Conservation (phyloP, 2,888 invertebrate species). For the Liopterus haemorrhoidalis region DNA sequence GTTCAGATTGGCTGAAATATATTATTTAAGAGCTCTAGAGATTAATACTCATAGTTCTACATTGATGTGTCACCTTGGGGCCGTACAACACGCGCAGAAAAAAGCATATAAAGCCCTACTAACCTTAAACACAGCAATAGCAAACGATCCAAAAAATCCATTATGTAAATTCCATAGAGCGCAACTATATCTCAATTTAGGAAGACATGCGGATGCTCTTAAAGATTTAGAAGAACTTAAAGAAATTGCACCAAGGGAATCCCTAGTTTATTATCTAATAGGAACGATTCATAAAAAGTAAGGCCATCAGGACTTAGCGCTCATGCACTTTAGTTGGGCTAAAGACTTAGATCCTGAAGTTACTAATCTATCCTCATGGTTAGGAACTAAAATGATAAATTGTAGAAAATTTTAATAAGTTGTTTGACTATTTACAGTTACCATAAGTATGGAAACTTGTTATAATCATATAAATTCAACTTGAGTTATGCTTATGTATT, state of each 20-base stretch:
- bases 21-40: conserved; percentile 81
- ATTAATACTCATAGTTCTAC: conserved; percentile 92
- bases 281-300: conserved; percentile 96
- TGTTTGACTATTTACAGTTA: too few species aligned
- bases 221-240: conserved; percentile 90
- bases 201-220: conserved; percentile 82
- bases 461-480: too few species aligned
- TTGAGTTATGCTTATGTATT: too few species aligned
- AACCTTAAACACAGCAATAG: conserved; percentile 82
- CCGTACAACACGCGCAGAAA: conserved; percentile 88
- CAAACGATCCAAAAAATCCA: conserved; percentile 82
- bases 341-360: conserved; percentile 98
- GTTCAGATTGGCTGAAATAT: conserved; percentile 83
- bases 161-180: conserved; percentile 95
- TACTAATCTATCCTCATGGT: too few species aligned
- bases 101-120: conserved; percentile 82
- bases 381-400: too few species aligned
- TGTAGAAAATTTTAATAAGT: too few species aligned
- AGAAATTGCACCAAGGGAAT: conserved; percentile 88
- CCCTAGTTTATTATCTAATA: conserved; percentile 94
- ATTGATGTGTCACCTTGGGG: conserved; percentile 93
- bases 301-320: conserved; percentile 88
- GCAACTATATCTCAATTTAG: conserved; percentile 84
- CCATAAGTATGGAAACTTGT: too few species aligned
- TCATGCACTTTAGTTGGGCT: conserved; percentile 99